Conservation (phyloP, 1,140 invertebrate species). For the Rhagoletis zephyria region DNA sequence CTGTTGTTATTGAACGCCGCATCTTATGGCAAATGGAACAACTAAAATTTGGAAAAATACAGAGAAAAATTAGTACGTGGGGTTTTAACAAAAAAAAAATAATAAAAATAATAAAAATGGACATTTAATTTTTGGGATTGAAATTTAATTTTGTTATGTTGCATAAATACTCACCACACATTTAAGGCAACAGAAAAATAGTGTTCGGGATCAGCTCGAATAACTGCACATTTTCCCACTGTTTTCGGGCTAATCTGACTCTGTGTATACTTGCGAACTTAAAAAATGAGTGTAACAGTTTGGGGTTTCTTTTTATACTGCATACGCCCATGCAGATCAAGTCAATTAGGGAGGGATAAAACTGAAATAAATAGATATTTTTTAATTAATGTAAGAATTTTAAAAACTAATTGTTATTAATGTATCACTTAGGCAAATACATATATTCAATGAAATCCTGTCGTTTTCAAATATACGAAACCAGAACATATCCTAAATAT, state of each 20-base stretch:
- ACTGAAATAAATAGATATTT: background rate
- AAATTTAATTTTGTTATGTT: background rate
- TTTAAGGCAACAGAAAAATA: slow-evolving; percentile 54
- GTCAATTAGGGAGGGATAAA: background rate
- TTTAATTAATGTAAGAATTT: too few relatives aligned
- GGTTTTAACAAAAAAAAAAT: background rate
- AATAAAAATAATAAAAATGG: background rate
- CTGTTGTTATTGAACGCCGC: slow-evolving; percentile 45
- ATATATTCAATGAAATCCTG: too few relatives aligned
- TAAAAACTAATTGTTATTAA: too few relatives aligned
- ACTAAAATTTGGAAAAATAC: slow-evolving; percentile 3
- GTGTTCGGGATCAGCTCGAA: slow-evolving; percentile 54
- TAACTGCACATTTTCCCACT: slow-evolving; percentile 41
- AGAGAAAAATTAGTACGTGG: background rate
- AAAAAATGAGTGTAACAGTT: background rate
- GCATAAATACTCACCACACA: slow-evolving; percentile 51
- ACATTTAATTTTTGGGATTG: background rate
- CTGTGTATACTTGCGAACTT: background rate
- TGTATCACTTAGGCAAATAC: too few relatives aligned
- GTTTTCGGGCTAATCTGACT: background rate
- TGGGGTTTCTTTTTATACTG: background rate
- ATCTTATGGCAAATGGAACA: slow-evolving; percentile 55
- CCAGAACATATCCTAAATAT: too few relatives aligned
- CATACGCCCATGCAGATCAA: background rate
- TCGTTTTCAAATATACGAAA: too few relatives aligned